A percentile compares a stretch with the other conserved stretches of the same genome.
Evolutionary conservation across 1,140 invertebrate genomes (phyloP).

Genomic region (Heliconius eleuchia): DNA sequence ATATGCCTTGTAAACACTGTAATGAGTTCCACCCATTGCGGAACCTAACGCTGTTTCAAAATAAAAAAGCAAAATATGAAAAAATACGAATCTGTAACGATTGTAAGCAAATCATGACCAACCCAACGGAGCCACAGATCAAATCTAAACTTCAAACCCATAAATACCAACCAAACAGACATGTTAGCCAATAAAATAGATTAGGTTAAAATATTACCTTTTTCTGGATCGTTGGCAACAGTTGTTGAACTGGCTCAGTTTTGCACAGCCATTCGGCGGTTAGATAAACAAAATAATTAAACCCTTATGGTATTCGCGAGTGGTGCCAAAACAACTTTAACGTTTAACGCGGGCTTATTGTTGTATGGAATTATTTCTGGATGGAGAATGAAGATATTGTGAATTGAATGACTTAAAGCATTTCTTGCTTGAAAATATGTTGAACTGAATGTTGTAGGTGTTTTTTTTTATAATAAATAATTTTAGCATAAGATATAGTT

Average conservation of each 20-base stretch:
- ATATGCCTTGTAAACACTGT: too few species aligned
- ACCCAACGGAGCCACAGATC: neutral
- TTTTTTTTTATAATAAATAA: too few species aligned
- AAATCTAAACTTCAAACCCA: neutral
- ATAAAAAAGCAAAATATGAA: neutral
- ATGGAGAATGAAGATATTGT: neutral
- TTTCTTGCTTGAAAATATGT: neutral
- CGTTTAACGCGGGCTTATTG: neutral
- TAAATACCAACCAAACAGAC: neutral
- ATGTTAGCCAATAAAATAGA: conserved; percentile 17
- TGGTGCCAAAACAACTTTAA: conserved; percentile 13
- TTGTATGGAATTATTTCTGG: neutral
- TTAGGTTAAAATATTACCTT: conserved; percentile 19
- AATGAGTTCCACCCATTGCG: too few species aligned
- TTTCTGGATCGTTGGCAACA: conserved; percentile 11
- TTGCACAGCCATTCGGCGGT: neutral
- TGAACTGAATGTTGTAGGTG: neutral
- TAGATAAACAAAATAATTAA: conserved; percentile 29
- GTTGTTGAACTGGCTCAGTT: conserved; percentile 14
- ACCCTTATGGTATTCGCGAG: conserved; percentile 18
- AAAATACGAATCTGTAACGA: neutral
- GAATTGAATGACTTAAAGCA: neutral
- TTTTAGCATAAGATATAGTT: too few species aligned
- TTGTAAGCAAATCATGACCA: too few species aligned
- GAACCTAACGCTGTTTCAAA: too few species aligned